phyloP scores from a whole-genome alignment of 1,140 invertebrate genomes.

The Druon quercuslanigerum region DNA sequence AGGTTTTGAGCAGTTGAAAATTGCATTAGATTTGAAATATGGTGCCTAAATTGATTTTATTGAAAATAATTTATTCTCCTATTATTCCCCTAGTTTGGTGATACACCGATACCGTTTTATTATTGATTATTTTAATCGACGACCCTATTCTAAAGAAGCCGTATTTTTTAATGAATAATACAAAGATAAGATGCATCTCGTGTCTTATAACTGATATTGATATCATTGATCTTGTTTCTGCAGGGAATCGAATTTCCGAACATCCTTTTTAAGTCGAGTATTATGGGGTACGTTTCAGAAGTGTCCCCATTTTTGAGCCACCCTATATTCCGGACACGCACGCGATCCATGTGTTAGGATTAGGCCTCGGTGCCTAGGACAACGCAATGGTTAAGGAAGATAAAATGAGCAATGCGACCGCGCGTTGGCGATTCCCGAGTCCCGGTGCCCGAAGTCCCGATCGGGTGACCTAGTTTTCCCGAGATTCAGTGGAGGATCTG shows the following conservation, averaged over 20 bases:
- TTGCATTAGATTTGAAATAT: no score
- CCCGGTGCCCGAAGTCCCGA: conserved; percentile 24
- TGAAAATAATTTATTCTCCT: no score
- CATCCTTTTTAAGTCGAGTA: background rate
- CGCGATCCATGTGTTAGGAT: background rate
- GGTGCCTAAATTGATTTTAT: no score
- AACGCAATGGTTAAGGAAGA: background rate
- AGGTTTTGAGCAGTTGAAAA: no score
- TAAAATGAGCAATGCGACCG: conserved; percentile 22
- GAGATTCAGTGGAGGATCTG: background rate
- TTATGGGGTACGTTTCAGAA: background rate
- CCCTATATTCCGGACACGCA: background rate
- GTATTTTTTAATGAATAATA: no score
- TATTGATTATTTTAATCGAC: no score
- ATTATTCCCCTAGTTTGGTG: no score
- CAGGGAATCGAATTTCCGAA: background rate
- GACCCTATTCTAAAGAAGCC: no score
- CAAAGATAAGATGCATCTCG: no score
- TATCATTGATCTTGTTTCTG: background rate
- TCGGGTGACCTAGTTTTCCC: conserved; percentile 14
- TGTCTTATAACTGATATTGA: no score
- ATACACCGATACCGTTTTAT: no score
- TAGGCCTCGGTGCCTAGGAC: no score
- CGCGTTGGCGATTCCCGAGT: conserved; percentile 13
- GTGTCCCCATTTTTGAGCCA: background rate